Percentiles rank a stretch among this genome's conserved stretches.
Evolutionary conservation across 2,888 invertebrate species (phyloP).

Genomic region (Bombyx huttoni): DNA sequence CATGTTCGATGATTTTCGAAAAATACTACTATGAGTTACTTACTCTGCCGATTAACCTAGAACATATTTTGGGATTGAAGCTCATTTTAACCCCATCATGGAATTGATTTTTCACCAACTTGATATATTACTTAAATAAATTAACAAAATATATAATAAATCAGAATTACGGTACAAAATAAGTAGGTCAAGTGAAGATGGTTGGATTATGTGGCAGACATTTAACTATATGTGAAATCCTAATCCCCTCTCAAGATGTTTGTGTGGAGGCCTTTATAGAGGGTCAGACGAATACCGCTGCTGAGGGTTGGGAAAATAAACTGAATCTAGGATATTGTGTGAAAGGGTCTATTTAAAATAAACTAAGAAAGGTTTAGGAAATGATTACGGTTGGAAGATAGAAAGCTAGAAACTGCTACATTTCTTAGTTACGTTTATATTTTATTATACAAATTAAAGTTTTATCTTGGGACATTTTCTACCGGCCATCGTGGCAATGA

Average conservation of each 20-base stretch:
- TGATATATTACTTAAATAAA: too few relatives aligned
- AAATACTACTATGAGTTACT: too few relatives aligned
- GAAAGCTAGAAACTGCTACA: neutral
- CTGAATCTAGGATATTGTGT: conserved; percentile 3
- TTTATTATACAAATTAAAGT: too few relatives aligned
- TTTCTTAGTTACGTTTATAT: neutral
- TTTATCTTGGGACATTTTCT: too few relatives aligned
- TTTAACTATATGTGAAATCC: conserved; percentile 4
- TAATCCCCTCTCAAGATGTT: conserved; percentile 11
- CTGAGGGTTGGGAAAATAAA: conserved; percentile 7
- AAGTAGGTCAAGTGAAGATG: conserved; percentile 8
- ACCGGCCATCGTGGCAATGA: too few relatives aligned
- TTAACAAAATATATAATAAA: neutral
- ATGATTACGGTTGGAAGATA: neutral
- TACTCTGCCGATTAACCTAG: too few relatives aligned
- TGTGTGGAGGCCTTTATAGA: conserved; percentile 9
- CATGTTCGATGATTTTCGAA: too few relatives aligned
- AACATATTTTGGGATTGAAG: too few relatives aligned
- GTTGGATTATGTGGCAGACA: conserved; percentile 7
- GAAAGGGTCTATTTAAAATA: neutral
- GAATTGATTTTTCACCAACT: too few relatives aligned
- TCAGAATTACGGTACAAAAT: conserved; percentile 7
- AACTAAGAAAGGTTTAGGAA: neutral
- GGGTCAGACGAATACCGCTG: conserved; percentile 8
- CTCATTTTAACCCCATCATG: too few relatives aligned